phyloP scores from a whole-genome alignment of 2,888 invertebrate genomes.

The Stenolophus ochropezus region DNA sequence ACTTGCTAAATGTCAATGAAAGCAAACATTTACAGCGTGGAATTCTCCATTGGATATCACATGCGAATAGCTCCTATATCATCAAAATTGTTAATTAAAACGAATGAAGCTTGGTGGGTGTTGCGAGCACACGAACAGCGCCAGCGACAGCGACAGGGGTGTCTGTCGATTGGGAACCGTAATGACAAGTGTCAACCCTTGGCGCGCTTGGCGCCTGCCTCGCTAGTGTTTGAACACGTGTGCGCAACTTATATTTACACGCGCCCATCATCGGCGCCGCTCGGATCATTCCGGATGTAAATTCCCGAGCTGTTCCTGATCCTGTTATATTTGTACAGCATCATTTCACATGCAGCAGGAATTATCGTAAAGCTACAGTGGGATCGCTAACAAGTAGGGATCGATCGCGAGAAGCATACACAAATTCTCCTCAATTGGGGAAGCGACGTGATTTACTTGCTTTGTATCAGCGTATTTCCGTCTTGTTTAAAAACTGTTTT shows the following conservation, averaged over 20 bases:
- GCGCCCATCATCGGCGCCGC: background rate
- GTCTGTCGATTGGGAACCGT: constrained; percentile 16
- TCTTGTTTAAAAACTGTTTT: too few relatives aligned
- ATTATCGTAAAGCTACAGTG: background rate
- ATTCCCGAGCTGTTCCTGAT: background rate
- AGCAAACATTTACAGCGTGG: background rate
- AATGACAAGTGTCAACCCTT: constrained; percentile 33
- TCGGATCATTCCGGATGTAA: constrained; percentile 11
- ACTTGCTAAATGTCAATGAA: background rate
- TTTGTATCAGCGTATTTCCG: too few relatives aligned
- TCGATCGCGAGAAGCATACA: background rate
- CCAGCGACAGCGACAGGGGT: background rate
- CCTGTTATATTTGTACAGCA: background rate
- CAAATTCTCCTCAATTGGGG: background rate
- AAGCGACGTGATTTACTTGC: too few relatives aligned
- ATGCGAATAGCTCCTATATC: background rate
- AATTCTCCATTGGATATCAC: background rate
- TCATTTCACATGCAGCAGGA: constrained; percentile 11
- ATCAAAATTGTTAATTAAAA: constrained; percentile 13
- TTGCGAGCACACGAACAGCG: constrained; percentile 7
- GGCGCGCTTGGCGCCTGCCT: background rate
- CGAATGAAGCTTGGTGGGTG: background rate
- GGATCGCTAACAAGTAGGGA: background rate
- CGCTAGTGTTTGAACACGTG: constrained; percentile 43
- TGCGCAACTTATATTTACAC: constrained; percentile 37